phyloP scores from a whole-genome alignment of 1,140 invertebrate genomes.

The Drosophila oshimai region DNA sequence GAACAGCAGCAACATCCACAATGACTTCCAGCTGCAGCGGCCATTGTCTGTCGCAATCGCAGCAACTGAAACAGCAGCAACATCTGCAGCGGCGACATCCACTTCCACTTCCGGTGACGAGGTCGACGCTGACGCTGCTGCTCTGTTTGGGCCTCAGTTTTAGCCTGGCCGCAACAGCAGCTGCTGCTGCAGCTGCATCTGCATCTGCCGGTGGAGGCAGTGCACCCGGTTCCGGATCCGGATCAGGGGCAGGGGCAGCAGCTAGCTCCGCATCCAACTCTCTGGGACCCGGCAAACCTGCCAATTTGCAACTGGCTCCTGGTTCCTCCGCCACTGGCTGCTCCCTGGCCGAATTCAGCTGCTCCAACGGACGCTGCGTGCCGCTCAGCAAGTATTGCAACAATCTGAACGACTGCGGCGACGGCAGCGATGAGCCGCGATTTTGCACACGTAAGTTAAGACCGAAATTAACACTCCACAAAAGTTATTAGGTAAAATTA shows the following conservation, averaged over 20 bases:
- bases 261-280: constrained; percentile 23
- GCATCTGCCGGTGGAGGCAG: background rate
- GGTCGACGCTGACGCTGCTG: constrained; percentile 40
- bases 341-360: constrained; percentile 90
- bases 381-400: constrained; percentile 92
- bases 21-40: constrained; percentile 49
- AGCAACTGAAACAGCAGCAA: constrained; percentile 15
- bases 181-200: constrained; percentile 17
- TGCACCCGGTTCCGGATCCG: constrained; percentile 18
- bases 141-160: constrained; percentile 43
- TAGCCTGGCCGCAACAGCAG: constrained; percentile 30
- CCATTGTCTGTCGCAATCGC: constrained; percentile 35
- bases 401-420: constrained; percentile 92
- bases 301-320: constrained; percentile 51
- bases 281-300: constrained; percentile 40
- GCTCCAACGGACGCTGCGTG: constrained; percentile 91
- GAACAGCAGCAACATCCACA: constrained; percentile 40
- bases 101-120: constrained; percentile 36
- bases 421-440: constrained; percentile 91
- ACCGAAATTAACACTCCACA: no score
- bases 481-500: no score
- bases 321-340: constrained; percentile 82
- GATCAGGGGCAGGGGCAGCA: constrained; percentile 17
- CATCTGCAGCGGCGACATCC: constrained; percentile 50
- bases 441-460: constrained; percentile 93